These are phyloP conservation scores for Dioctria rufipes DNA, from an alignment of 2,888 invertebrate genomes.

Conservation along the genomic window DNA sequence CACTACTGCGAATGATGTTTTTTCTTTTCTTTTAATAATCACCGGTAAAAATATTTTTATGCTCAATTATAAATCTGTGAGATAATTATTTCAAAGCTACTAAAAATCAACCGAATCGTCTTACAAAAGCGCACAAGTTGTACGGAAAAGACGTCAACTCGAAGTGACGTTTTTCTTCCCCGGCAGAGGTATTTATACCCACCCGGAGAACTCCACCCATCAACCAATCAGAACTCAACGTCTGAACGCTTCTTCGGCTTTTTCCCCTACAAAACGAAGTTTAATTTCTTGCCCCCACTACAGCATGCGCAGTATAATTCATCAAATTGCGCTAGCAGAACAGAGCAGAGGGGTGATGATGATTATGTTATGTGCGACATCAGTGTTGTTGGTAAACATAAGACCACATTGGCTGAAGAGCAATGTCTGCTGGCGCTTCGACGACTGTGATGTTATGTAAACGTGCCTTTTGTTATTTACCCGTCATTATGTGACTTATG, in stretches of 20 bases:
- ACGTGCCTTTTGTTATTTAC: constrained; percentile 37
- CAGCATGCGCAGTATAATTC: background rate
- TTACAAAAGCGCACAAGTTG: constrained; percentile 5
- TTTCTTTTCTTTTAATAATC: background rate
- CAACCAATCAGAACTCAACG: constrained; percentile 60
- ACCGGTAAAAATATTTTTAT: background rate
- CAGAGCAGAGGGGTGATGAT: background rate
- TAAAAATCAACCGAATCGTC: background rate
- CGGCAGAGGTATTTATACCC: constrained; percentile 66
- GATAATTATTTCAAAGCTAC: background rate
- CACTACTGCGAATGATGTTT: background rate
- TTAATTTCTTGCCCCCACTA: constrained; percentile 19
- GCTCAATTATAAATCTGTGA: background rate
- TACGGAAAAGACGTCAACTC: constrained; percentile 14
- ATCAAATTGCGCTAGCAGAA: too few relatives aligned
- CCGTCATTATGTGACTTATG: background rate
- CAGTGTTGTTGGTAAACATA: constrained; percentile 43
- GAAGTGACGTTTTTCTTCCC: constrained; percentile 58
- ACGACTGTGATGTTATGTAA: constrained; percentile 19
- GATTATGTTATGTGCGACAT: constrained; percentile 5
- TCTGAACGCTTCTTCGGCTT: constrained; percentile 33
- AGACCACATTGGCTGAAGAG: constrained; percentile 35
- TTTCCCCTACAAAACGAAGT: constrained; percentile 42
- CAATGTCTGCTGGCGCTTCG: constrained; percentile 40
- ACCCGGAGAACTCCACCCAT: constrained; percentile 64